Base-by-base conservation (phyloP, 2,888 invertebrate genomes). In the Onchidella celtica region DNA sequence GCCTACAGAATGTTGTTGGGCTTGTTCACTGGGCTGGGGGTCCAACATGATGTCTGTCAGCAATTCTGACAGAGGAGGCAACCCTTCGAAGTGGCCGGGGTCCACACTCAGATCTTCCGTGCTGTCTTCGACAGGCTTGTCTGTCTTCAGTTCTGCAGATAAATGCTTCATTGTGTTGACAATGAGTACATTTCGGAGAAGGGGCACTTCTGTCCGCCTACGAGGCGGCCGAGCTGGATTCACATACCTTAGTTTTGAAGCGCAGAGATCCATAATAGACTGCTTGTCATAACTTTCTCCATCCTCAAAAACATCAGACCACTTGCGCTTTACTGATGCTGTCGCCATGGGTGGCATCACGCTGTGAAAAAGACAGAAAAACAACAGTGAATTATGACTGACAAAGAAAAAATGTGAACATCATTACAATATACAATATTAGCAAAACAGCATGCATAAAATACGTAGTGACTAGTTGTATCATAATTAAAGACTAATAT, bases 301-400 rank as follows among this genome's bases (percentile, higher is more conserved):
- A 36, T 81, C 81, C 29, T 72, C 72, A 61, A 81, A 75, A 0
- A 69, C 68, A 59, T 81, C 81, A 24, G 81, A 81, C 81, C 81
- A 81, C 69, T 81, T 81, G 74, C 81, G 81, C 61, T 81, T 81
- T 59, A 63, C 65, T 68, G 68, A 75, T n/a, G 75, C 69, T 4
- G 81, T 75, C 68, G 81, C 81, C 81, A 81, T 81, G 75, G 81
- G 81, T 74, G 81, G 81, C 81, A 81, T 81, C 69, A 74, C 69
- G 81, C 81, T 81, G 59, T 24, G 69, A 81, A 27, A 68, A 34
- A 29, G n/a, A 36, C 24, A 69, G 3, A 69, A 69, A 69, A 69
- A 34, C 24, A 66, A 29, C 24, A 66, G 29, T 14, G 14, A 66
- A 17, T 63, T n/a, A n/a, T n/a, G n/a, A n/a, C n/a, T n/a, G n/a